Conservation (phyloP, 2,797 vertebrate genomes). For the Amniataba percoides region DNA sequence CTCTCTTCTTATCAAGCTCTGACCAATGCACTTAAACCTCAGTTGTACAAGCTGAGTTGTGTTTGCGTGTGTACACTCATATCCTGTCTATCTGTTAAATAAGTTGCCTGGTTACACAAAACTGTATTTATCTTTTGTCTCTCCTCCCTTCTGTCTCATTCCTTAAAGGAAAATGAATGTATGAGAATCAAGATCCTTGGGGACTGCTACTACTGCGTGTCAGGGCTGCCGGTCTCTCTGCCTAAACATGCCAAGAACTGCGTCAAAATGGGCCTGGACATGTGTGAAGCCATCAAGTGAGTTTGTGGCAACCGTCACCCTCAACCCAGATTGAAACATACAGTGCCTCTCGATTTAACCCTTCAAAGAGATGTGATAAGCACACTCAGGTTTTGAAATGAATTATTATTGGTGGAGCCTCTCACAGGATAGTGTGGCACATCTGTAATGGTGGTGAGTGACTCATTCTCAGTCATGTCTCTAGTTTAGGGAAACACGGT, state of each 20-base stretch:
- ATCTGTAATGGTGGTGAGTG: background rate
- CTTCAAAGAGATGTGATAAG: background rate
- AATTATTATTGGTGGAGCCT: background rate
- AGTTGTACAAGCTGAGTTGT: background rate
- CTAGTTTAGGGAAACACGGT: background rate
- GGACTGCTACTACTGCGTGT: slow-evolving; percentile 99
- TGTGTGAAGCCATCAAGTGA: slow-evolving; percentile 99
- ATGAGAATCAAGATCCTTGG: slow-evolving; percentile 99
- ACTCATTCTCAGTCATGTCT: slow-evolving; percentile 5
- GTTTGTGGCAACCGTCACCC: slow-evolving; percentile 65
- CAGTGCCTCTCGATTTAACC: background rate
- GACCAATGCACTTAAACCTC: background rate
- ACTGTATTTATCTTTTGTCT: background rate
- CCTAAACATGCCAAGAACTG: slow-evolving; percentile 97
- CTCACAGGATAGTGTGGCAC: background rate
- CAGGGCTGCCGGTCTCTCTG: slow-evolving; percentile 95
- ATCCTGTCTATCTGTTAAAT: background rate
- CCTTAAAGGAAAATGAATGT: slow-evolving; percentile 95
- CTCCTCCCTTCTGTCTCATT: background rate
- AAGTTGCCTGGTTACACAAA: slow-evolving; percentile 4
- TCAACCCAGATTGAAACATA: background rate
- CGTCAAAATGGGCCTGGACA: slow-evolving; percentile 99
- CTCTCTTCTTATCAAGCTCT: slow-evolving; percentile 23
- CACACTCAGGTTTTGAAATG: background rate
- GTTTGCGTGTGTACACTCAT: background rate